These are phyloP conservation scores for Sebastes umbrosus DNA, from an alignment of 2,797 vertebrate genomes.

Conservation along the genomic window DNA sequence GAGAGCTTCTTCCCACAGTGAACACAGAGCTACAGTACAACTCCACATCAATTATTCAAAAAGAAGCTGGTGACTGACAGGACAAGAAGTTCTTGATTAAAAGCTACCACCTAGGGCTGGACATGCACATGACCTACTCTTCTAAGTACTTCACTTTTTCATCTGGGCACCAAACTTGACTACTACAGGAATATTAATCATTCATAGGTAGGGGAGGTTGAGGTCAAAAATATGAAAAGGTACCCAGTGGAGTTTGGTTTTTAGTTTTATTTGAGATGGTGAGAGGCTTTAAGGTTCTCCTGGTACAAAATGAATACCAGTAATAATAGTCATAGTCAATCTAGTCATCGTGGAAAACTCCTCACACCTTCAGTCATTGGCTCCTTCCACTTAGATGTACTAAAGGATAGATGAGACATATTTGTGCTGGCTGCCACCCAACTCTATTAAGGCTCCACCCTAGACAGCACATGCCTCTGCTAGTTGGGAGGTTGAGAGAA, in stretches of 20 bases:
- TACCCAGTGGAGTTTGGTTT: not conserved
- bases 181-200: not conserved
- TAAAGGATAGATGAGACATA: not conserved
- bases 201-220: not conserved
- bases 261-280: not conserved
- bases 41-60: conserved; percentile 13
- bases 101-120: not conserved
- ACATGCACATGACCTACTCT: not conserved
- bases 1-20: not conserved
- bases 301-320: not conserved
- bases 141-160: not conserved
- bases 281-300: not conserved
- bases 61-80: not conserved
- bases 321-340: not conserved
- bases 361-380: not conserved
- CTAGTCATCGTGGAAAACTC: not conserved
- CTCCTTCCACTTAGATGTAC: not conserved
- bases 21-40: not conserved
- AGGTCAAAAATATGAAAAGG: not conserved
- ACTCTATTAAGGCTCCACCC: conserved; percentile 13
- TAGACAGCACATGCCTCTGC: conserved; percentile 30
- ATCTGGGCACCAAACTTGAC: not conserved
- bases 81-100: not conserved
- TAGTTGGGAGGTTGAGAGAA: not conserved
- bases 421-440: conserved; percentile 32